These are phyloP conservation scores for Chloroceryle amazona DNA, from an alignment of 2,797 vertebrate genomes.

Conservation along the genomic window DNA sequence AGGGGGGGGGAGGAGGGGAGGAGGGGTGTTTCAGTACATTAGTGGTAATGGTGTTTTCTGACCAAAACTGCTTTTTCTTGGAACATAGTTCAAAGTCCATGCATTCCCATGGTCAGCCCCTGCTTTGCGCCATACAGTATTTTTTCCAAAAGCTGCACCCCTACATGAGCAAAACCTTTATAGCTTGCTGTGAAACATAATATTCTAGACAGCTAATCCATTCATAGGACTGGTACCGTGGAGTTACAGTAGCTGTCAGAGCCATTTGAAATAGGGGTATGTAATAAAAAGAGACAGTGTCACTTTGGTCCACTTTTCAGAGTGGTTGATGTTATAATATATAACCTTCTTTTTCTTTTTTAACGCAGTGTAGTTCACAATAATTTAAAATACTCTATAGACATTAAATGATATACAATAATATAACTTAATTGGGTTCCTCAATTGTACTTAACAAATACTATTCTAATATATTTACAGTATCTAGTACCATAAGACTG, in stretches of 20 bases:
- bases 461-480: constrained; percentile 76
- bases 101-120: not conserved
- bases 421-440: constrained; percentile 84
- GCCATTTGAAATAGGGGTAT: not conserved
- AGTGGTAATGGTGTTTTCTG: not conserved
- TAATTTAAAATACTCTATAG: constrained; percentile 86
- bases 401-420: constrained; percentile 82
- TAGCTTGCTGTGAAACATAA: not conserved
- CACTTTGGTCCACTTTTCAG: constrained; percentile 61
- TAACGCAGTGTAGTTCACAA: constrained; percentile 81
- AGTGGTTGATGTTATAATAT: constrained; percentile 58
- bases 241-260: not conserved
- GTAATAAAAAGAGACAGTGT: constrained; percentile 17
- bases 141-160: not conserved
- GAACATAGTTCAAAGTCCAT: not conserved
- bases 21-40: not conserved
- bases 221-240: not conserved
- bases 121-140: not conserved
- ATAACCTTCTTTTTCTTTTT: constrained; percentile 30
- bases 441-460: constrained; percentile 71
- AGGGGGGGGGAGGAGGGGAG: no score
- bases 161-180: not conserved
- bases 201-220: not conserved
- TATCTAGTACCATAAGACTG: constrained; percentile 64
- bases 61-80: not conserved